phyloP scores from a whole-genome alignment of 2,888 invertebrate species.

The Psylliodes chrysocephalus region DNA sequence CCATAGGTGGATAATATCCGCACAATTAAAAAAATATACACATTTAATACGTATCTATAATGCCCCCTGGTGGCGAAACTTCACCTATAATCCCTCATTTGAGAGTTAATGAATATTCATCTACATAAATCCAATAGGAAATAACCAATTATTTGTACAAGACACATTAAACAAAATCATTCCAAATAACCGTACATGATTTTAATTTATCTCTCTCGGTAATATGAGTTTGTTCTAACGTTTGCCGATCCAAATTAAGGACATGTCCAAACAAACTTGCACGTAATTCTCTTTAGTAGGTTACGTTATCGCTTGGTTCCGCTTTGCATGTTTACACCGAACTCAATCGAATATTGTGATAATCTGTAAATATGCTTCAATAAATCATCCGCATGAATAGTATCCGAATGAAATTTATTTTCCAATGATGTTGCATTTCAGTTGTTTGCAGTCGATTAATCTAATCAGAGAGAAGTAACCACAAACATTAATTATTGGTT shows the following conservation, averaged over 20 bases:
- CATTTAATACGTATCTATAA: too few relatives aligned
- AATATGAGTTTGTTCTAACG: neutral
- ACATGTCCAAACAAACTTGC: neutral
- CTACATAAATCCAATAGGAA: too few relatives aligned
- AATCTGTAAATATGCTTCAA: conserved; percentile 19
- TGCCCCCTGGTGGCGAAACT: too few relatives aligned
- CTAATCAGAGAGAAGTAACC: neutral
- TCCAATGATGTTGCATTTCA: neutral
- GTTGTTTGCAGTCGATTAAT: neutral
- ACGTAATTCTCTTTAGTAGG: neutral
- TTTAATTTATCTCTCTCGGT: neutral
- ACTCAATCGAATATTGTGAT: conserved; percentile 17
- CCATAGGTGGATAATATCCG: too few relatives aligned
- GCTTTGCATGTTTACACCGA: conserved; percentile 13
- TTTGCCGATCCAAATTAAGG: neutral
- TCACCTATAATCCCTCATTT: too few relatives aligned
- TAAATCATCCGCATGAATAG: conserved; percentile 7
- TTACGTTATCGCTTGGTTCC: neutral
- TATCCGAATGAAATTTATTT: conserved; percentile 7
- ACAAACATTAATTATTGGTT: neutral
- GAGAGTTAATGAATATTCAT: too few relatives aligned
- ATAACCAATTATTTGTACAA: too few relatives aligned
- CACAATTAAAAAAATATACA: too few relatives aligned
- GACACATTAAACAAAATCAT: neutral
- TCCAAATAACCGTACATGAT: neutral